These are phyloP conservation scores for Zoroaster sp. DNA, from an alignment of 53 echinoderm and acorn worm species.

Conservation along the genomic window DNA sequence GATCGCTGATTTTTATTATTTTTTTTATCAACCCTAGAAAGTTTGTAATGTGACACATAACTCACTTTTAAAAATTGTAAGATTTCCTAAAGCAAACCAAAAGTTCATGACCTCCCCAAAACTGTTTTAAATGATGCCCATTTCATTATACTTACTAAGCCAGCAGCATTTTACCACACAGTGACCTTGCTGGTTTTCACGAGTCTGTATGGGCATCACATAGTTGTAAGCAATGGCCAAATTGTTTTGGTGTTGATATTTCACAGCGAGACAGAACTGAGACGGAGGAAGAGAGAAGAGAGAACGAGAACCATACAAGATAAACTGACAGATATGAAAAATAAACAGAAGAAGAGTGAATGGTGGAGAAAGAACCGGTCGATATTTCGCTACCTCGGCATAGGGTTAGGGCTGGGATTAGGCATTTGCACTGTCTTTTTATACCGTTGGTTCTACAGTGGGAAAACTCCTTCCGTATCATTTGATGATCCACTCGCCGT, in stretches of 20 bases:
- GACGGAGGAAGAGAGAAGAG: slow-evolving; percentile 85
- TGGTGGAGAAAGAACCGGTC: slow-evolving; percentile 80
- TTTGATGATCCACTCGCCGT: not conserved
- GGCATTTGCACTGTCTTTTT: slow-evolving; percentile 65
- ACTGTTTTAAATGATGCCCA: too few species aligned
- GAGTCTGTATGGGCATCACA: not conserved
- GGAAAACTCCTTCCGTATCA: not conserved
- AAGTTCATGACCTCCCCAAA: too few species aligned
- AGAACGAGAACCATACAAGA: slow-evolving; percentile 76
- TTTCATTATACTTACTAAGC: too few species aligned
- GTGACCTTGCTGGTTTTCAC: too few species aligned
- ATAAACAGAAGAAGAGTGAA: slow-evolving; percentile 84
- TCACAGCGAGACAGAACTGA: slow-evolving; percentile 69
- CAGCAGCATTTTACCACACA: too few species aligned
- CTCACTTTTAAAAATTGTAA: too few species aligned
- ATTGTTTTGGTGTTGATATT: not conserved
- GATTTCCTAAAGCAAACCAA: too few species aligned
- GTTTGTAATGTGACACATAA: too few species aligned
- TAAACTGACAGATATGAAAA: slow-evolving; percentile 84
- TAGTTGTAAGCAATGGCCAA: not conserved
- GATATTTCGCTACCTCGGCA: slow-evolving; percentile 72
- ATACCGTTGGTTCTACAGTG: slow-evolving; percentile 55
- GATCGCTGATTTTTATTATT: too few species aligned
- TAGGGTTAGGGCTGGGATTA: slow-evolving; percentile 80
- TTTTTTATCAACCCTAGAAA: too few species aligned